A percentile compares a stretch with the other conserved stretches of the same genome.
Conservation (phyloP, 92 coral and sea anemone species). For the Zoanthus sansibaricus region DNA sequence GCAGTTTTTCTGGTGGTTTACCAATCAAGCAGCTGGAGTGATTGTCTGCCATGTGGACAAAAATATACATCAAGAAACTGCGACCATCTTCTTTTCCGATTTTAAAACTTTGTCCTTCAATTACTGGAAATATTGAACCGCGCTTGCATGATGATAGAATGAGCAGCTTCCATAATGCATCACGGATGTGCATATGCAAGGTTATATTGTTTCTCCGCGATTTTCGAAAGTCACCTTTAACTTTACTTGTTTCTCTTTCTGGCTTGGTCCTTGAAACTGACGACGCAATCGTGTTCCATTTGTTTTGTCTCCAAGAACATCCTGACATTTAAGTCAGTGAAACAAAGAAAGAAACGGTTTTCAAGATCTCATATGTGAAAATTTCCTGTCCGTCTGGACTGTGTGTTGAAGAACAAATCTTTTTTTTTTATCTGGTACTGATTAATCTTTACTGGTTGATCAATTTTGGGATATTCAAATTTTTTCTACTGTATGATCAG, state of each 20-base stretch:
- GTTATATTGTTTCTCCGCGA: slow-evolving; percentile 9
- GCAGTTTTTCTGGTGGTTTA: too few relatives aligned
- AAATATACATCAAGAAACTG: slow-evolving; percentile 28
- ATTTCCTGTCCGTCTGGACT: background rate
- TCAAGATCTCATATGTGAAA: slow-evolving; percentile 41
- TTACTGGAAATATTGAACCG: slow-evolving; percentile 28
- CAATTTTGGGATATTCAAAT: too few relatives aligned
- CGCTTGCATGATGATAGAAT: slow-evolving; percentile 46
- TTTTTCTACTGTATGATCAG: too few relatives aligned
- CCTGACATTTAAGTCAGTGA: slow-evolving; percentile 50
- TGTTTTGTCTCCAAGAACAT: slow-evolving; percentile 12
- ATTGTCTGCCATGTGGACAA: slow-evolving; percentile 42
- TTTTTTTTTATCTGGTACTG: too few relatives aligned
- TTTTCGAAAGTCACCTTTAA: background rate
- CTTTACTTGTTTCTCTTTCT: background rate
- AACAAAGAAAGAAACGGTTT: slow-evolving; percentile 44
- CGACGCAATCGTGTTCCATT: background rate
- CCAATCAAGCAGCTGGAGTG: background rate
- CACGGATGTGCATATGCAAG: background rate
- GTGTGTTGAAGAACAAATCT: too few relatives aligned
- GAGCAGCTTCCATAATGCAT: background rate
- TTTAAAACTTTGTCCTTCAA: slow-evolving; percentile 14
- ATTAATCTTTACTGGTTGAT: too few relatives aligned
- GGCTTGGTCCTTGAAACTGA: background rate
- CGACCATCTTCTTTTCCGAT: slow-evolving; percentile 34